Conservation (phyloP, 2,888 invertebrate species). For the Cerastis rubricosa region DNA sequence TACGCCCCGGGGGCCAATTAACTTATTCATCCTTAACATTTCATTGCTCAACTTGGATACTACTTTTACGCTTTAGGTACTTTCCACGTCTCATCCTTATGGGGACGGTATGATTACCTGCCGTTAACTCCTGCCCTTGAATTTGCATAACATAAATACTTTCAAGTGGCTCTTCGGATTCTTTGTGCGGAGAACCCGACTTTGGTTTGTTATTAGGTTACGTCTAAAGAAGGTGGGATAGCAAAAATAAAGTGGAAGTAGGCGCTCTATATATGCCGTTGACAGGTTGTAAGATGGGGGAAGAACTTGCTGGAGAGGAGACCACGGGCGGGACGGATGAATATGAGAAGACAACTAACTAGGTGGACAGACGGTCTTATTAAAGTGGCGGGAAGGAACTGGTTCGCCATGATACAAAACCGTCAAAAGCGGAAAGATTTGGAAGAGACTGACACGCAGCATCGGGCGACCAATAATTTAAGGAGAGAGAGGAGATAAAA, state of each 20-base stretch:
- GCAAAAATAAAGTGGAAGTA: too few relatives aligned
- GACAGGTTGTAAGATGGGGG: too few relatives aligned
- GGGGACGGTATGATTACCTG: conserved; percentile 65
- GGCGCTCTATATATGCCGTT: too few relatives aligned
- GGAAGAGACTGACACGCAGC: too few relatives aligned
- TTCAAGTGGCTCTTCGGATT: conserved; percentile 14
- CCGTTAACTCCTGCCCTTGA: conserved; percentile 59
- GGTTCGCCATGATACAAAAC: too few relatives aligned
- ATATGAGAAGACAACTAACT: too few relatives aligned
- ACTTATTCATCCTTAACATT: conserved; percentile 91
- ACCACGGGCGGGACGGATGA: too few relatives aligned
- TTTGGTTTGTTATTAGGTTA: conserved; percentile 6
- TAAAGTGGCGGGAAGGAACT: too few relatives aligned
- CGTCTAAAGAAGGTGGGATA: background rate
- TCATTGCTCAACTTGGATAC: conserved; percentile 88
- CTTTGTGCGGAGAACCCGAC: conserved; percentile 17
- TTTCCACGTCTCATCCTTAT: conserved; percentile 73
- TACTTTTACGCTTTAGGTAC: conserved; percentile 76
- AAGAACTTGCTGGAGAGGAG: too few relatives aligned
- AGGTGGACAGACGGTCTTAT: too few relatives aligned
- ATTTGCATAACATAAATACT: conserved; percentile 66
- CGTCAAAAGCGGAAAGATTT: too few relatives aligned
- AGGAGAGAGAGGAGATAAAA: background rate
- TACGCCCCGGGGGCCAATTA: conserved; percentile 90
- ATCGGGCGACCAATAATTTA: too few relatives aligned